A percentile compares a stretch with the other conserved stretches of the same genome.
Conservation (phyloP, 2,888 invertebrate genomes). For the Leptopilina syphax region DNA sequence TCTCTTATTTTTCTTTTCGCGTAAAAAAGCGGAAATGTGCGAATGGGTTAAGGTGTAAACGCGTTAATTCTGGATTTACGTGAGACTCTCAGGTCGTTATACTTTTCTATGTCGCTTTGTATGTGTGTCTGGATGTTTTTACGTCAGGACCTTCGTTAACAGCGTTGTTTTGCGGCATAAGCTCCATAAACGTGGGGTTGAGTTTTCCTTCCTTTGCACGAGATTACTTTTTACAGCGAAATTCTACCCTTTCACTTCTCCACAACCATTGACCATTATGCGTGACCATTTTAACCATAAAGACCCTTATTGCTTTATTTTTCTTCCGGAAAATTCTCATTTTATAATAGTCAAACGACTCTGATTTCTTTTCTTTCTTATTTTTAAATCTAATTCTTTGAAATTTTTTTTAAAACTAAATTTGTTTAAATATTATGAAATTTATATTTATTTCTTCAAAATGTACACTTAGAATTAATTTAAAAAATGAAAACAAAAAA, state of each 20-base stretch:
- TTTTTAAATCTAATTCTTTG: background rate
- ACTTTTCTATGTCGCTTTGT: slow-evolving; percentile 1
- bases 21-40: slow-evolving; percentile 1
- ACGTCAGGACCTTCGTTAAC: slow-evolving; percentile 19
- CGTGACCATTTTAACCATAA: slow-evolving; percentile 23
- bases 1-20: background rate
- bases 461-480: too few species aligned
- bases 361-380: background rate
- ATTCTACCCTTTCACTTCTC: background rate
- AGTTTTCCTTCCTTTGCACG: slow-evolving; percentile 14
- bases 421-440: too few species aligned
- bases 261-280: slow-evolving; percentile 15
- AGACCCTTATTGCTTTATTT: slow-evolving; percentile 4
- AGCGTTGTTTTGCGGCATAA: slow-evolving; percentile 30
- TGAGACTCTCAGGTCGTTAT: slow-evolving; percentile 17
- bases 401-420: too few species aligned
- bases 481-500: background rate
- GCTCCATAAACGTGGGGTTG: slow-evolving; percentile 28
- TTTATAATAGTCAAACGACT: background rate
- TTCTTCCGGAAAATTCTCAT: background rate
- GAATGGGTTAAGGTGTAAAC: slow-evolving; percentile 29
- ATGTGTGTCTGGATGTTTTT: slow-evolving; percentile 18
- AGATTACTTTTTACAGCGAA: slow-evolving; percentile 30
- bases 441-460: too few species aligned
- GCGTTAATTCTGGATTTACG: slow-evolving; percentile 29